These are phyloP conservation scores for Lottia scabra DNA, from an alignment of 2,888 invertebrate species.

Conservation along the genomic window DNA sequence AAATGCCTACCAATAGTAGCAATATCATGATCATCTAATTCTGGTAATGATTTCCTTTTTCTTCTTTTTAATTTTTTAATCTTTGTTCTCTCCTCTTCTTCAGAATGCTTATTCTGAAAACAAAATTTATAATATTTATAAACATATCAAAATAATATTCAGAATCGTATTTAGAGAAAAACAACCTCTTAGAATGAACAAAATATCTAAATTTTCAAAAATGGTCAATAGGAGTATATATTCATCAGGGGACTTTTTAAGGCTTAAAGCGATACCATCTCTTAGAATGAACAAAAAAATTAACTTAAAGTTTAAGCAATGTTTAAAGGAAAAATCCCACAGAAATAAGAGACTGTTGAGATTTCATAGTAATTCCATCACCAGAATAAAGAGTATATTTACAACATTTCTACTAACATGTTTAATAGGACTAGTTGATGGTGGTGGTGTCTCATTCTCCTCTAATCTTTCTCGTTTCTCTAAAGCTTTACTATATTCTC, in stretches of 20 bases:
- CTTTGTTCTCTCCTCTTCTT: background rate
- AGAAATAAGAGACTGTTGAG: too few relatives aligned
- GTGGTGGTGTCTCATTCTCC: slow-evolving; percentile 59
- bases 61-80: slow-evolving; percentile 33
- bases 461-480: slow-evolving; percentile 40
- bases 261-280: too few relatives aligned
- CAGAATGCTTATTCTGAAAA: background rate
- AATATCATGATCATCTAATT: slow-evolving; percentile 17
- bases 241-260: too few relatives aligned
- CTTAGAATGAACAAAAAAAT: too few relatives aligned
- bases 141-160: too few relatives aligned
- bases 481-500: slow-evolving; percentile 40
- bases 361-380: too few relatives aligned
- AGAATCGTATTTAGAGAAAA: too few relatives aligned
- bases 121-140: background rate
- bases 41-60: slow-evolving; percentile 22
- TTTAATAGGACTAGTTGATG: slow-evolving; percentile 49
- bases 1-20: slow-evolving; percentile 28
- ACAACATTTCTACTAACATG: slow-evolving; percentile 28
- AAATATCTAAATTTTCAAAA: too few relatives aligned
- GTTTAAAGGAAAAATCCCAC: too few relatives aligned
- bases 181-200: too few relatives aligned
- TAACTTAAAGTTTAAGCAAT: too few relatives aligned
- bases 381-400: background rate
- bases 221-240: too few relatives aligned